Conservation (phyloP, 2,797 vertebrate genomes). For the Odontamblyopus rebecca region DNA sequence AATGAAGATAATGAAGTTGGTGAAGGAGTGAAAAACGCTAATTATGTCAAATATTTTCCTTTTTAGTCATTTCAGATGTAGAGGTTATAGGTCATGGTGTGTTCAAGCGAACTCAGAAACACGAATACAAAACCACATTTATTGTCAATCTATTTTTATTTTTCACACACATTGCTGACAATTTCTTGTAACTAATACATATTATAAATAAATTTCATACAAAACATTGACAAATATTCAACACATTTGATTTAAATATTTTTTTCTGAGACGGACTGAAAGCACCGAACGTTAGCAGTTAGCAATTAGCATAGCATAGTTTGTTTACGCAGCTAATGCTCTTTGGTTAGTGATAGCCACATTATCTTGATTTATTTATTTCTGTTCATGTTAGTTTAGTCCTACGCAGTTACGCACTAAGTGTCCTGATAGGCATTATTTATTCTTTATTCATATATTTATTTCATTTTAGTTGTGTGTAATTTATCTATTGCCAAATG, state of each 20-base stretch:
- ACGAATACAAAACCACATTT: neutral
- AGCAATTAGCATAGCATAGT: neutral
- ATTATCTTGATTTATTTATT: neutral
- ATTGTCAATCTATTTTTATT: no score
- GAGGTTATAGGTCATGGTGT: neutral
- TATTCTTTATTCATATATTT: slow-evolving; percentile 15
- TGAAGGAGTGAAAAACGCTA: neutral
- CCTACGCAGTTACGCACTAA: neutral
- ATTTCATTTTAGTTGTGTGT: slow-evolving; percentile 38
- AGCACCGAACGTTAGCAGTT: neutral
- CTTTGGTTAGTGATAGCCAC: neutral
- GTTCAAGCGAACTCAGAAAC: neutral
- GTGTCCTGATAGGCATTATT: slow-evolving; percentile 6
- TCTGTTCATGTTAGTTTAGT: slow-evolving; percentile 1
- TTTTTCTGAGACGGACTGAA: neutral
- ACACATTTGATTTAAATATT: no score
- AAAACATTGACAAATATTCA: no score
- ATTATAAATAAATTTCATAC: no score
- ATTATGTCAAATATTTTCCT: neutral
- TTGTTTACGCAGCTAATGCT: neutral
- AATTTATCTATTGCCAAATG: slow-evolving; percentile 42
- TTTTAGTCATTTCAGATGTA: neutral
- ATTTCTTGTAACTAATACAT: no score
- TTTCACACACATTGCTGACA: no score
- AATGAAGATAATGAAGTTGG: slow-evolving; percentile 16